Conservation (phyloP, 92 coral and sea anemone genomes). For the Parazoanthus atlanticus region DNA sequence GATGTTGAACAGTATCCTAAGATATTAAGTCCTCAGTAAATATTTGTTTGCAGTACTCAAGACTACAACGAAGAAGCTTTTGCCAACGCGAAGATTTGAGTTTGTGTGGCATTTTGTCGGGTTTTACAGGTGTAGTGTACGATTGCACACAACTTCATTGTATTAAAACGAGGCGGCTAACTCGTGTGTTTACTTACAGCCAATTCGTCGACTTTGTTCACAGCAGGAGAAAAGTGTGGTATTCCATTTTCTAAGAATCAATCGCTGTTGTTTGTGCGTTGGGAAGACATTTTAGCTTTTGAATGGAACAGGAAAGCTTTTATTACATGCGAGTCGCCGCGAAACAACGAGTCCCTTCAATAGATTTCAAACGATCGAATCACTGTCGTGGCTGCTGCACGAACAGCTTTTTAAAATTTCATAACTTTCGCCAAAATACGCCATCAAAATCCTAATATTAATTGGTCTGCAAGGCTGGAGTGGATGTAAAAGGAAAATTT, state of each 20-base stretch:
- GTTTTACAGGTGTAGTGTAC: not conserved
- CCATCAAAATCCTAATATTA: not conserved
- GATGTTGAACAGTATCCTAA: not conserved
- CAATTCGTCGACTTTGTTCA: not conserved
- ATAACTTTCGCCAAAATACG: not conserved
- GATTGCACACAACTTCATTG: not conserved
- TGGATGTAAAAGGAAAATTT: not conserved
- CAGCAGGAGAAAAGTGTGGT: constrained; percentile 5
- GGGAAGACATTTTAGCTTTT: not conserved
- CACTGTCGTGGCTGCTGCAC: not conserved
- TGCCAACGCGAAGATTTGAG: not conserved
- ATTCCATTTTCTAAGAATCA: not conserved
- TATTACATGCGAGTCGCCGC: not conserved
- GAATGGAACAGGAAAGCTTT: not conserved
- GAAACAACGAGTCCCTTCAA: not conserved
- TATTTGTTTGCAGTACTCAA: constrained; percentile 30
- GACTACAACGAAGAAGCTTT: not conserved
- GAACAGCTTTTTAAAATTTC: constrained; percentile 12
- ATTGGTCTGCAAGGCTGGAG: not conserved
- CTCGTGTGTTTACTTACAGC: not conserved
- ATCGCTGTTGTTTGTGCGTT: not conserved
- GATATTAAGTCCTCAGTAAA: not conserved
- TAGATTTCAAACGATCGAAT: not conserved
- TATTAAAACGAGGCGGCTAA: not conserved
- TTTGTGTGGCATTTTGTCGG: not conserved